Evolutionary conservation across 1,140 invertebrate species (phyloP).

Genomic region (Phenacoccus solenopsis): DNA sequence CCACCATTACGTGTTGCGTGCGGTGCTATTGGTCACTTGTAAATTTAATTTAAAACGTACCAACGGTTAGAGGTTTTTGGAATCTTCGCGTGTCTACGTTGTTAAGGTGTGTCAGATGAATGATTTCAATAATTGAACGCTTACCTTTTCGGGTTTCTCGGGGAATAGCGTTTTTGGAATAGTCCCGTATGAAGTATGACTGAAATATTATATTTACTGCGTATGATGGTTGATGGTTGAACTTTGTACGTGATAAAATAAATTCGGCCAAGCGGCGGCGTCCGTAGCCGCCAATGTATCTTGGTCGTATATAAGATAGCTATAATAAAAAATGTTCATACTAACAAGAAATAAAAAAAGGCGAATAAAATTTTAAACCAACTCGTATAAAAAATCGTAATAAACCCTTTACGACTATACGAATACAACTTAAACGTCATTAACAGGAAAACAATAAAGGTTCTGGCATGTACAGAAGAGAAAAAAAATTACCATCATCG

Average conservation of each 20-base stretch:
- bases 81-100: no score
- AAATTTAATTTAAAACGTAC: background rate
- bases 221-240: no score
- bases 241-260: background rate
- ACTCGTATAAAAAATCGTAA: background rate
- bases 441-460: background rate
- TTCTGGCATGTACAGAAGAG: background rate
- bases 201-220: no score
- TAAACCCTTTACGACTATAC: background rate
- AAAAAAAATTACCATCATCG: background rate
- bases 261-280: background rate
- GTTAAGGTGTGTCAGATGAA: no score
- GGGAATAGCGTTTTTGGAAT: no score
- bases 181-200: no score
- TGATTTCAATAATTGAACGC: no score
- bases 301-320: no score
- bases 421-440: conserved; percentile 2
- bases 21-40: background rate
- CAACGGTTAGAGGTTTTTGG: no score
- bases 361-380: background rate
- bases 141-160: no score
- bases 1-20: background rate
- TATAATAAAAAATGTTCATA: conserved; percentile 4
- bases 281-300: no score
- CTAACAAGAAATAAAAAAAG: background rate